These are phyloP conservation scores for Sturnus vulgaris DNA, from an alignment of 2,113 vertebrate genomes.

Conservation along the genomic window DNA sequence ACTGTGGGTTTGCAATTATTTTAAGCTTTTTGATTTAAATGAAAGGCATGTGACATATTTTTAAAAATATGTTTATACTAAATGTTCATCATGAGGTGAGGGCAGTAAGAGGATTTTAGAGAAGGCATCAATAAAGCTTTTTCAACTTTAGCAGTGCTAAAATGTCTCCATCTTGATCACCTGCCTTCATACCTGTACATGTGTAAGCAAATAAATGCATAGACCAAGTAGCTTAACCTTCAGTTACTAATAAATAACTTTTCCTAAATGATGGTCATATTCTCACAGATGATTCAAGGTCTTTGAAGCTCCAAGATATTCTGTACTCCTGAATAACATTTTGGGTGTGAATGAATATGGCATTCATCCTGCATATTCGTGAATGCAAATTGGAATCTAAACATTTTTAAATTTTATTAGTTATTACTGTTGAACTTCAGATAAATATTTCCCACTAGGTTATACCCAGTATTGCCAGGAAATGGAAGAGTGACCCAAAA, in stretches of 20 bases:
- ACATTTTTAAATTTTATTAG: not conserved
- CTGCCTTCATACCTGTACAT: not conserved
- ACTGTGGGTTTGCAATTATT: not conserved
- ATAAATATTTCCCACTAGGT: constrained; percentile 69
- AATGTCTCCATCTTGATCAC: not conserved
- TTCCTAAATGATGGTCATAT: not conserved
- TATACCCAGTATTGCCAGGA: constrained; percentile 91
- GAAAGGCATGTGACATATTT: not conserved
- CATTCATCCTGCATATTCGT: not conserved
- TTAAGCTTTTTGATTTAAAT: not conserved
- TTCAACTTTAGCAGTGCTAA: not conserved
- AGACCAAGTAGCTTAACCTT: not conserved
- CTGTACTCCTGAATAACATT: not conserved
- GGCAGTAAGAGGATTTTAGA: not conserved
- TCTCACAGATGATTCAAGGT: not conserved
- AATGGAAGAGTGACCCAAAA: constrained; percentile 89
- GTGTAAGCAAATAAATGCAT: not conserved
- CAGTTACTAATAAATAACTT: not conserved
- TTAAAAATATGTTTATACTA: not conserved
- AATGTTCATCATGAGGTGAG: not conserved
- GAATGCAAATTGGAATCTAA: not conserved
- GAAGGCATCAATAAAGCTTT: not conserved
- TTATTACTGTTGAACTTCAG: not conserved
- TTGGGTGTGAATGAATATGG: not conserved
- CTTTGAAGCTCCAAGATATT: not conserved